Conservation (phyloP, 2,797 vertebrate species). For the Etheostoma perlongum region DNA sequence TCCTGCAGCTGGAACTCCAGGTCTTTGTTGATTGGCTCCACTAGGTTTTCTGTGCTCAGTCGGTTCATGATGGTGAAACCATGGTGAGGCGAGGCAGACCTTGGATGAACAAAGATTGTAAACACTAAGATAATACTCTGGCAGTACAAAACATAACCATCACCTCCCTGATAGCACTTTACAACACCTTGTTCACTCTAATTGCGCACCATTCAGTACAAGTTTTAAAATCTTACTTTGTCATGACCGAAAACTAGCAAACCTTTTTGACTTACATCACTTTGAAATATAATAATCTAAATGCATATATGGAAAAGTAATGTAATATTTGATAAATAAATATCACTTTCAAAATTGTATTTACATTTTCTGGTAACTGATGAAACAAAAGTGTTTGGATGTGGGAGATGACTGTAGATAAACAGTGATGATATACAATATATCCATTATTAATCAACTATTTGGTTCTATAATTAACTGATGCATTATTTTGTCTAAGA, state of each 20-base stretch:
- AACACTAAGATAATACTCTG: neutral
- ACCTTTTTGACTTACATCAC: neutral
- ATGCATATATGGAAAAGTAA: neutral
- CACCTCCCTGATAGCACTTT: neutral
- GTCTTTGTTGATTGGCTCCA: conserved; percentile 98
- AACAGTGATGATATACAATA: neutral
- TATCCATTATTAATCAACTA: neutral
- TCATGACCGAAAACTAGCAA: neutral
- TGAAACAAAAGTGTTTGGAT: neutral
- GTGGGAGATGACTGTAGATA: neutral
- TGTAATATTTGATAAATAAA: neutral
- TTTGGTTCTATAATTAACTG: neutral
- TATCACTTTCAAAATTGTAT: neutral
- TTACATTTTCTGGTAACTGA: neutral
- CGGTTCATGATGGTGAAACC: conserved; percentile 99
- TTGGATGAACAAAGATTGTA: conserved; percentile 59
- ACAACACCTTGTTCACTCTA: neutral
- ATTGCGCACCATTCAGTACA: neutral
- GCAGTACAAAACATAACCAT: neutral
- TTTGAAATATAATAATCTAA: neutral
- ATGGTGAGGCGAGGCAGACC: conserved; percentile 95
- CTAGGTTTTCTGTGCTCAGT: conserved; percentile 94
- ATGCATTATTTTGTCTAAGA: neutral
- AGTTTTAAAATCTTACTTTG: neutral
- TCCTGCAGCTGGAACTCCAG: conserved; percentile 98